Conservation (phyloP, 2,888 invertebrate genomes). For the Laspeyria flexula region DNA sequence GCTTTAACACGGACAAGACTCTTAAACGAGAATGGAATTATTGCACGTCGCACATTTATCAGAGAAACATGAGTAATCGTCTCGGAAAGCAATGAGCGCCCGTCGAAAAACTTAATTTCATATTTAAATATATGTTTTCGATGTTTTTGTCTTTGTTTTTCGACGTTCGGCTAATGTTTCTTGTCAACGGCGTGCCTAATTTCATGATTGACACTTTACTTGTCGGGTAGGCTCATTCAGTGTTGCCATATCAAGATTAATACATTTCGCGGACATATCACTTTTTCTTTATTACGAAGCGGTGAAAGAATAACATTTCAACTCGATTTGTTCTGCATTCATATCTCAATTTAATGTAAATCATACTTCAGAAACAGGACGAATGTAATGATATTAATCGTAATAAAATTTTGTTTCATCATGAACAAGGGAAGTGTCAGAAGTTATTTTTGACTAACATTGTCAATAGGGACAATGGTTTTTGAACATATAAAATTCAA, state of each 20-base stretch:
- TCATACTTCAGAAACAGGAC: background rate
- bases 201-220: conserved; percentile 44
- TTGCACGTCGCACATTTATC: conserved; percentile 81
- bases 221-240: conserved; percentile 18
- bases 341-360: conserved; percentile 8
- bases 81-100: conserved; percentile 74
- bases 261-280: conserved; percentile 9
- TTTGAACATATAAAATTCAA: conserved; percentile 25
- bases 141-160: conserved; percentile 52
- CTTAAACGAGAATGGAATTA: conserved; percentile 81
- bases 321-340: background rate
- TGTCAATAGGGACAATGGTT: conserved; percentile 12
- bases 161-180: conserved; percentile 44
- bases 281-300: conserved; percentile 16
- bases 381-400: background rate
- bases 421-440: conserved; percentile 31
- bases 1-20: conserved; percentile 66
- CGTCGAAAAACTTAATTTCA: conserved; percentile 81
- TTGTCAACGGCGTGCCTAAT: conserved; percentile 46
- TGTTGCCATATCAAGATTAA: background rate
- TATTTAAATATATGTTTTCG: conserved; percentile 79
- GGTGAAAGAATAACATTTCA: conserved; percentile 8
- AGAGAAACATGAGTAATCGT: conserved; percentile 78
- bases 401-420: conserved; percentile 1
- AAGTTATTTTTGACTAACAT: conserved; percentile 12